phyloP scores from a whole-genome alignment of 2,113 vertebrate genomes.

The Oceanites oceanicus region DNA sequence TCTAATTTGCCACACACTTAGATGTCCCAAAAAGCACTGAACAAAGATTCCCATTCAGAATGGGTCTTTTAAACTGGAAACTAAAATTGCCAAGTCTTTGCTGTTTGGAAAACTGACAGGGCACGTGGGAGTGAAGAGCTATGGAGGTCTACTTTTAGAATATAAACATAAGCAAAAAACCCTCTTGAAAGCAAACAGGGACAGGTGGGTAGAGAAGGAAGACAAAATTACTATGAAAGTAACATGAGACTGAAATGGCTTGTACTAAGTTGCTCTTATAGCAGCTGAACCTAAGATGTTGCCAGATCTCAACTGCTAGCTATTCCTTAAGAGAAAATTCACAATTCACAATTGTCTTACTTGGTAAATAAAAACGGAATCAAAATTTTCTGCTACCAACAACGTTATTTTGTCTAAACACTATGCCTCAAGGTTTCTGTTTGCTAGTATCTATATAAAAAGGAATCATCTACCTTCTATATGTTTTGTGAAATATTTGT shows the following conservation, averaged over 20 bases:
- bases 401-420: neutral
- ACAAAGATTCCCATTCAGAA: neutral
- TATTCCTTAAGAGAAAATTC: neutral
- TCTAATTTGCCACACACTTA: neutral
- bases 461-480: neutral
- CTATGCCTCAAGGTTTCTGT: neutral
- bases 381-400: neutral
- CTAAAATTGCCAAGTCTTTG: neutral
- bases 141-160: neutral
- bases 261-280: neutral
- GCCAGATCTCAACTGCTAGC: neutral
- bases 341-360: neutral
- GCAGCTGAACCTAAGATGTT: neutral
- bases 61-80: neutral
- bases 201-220: neutral
- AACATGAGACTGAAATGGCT: neutral
- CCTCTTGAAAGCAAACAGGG: neutral
- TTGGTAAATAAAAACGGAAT: neutral
- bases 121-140: neutral
- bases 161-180: neutral
- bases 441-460: neutral
- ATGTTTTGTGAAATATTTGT: neutral
- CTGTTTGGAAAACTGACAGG: neutral
- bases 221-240: neutral
- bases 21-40: neutral